Evolutionary conservation across 2,797 vertebrate genomes (phyloP).

Genomic region (Florisuga fusca): DNA sequence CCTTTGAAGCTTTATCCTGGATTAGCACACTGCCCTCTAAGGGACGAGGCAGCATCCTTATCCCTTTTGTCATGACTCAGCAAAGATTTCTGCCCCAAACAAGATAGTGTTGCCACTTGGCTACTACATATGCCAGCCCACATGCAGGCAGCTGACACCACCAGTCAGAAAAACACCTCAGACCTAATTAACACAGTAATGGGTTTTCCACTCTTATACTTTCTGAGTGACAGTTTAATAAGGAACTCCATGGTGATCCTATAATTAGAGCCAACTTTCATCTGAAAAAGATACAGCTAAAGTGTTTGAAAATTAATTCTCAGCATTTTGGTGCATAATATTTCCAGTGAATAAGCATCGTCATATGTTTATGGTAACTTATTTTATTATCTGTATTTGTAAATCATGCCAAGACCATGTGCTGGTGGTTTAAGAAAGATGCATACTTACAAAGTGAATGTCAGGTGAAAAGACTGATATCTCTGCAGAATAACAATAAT

Average conservation of each 20-base stretch:
- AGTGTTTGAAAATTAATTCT: conserved; percentile 32
- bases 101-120: background rate
- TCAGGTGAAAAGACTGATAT: background rate
- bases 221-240: conserved; percentile 69
- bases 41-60: background rate
- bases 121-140: background rate
- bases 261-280: conserved; percentile 51
- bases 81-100: background rate
- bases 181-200: conserved; percentile 70
- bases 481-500: background rate
- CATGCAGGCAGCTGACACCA: background rate
- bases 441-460: background rate
- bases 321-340: conserved; percentile 1
- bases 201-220: conserved; percentile 41
- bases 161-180: conserved; percentile 26
- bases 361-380: background rate
- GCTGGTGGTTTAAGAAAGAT: background rate
- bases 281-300: conserved; percentile 11
- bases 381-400: background rate
- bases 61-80: background rate
- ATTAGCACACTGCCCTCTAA: background rate
- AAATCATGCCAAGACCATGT: background rate
- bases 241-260: conserved; percentile 35
- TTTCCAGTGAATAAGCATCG: background rate
- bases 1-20: background rate